Base-by-base conservation (phyloP, 2,797 vertebrate species). In the Philypnodon macrostomus region DNA sequence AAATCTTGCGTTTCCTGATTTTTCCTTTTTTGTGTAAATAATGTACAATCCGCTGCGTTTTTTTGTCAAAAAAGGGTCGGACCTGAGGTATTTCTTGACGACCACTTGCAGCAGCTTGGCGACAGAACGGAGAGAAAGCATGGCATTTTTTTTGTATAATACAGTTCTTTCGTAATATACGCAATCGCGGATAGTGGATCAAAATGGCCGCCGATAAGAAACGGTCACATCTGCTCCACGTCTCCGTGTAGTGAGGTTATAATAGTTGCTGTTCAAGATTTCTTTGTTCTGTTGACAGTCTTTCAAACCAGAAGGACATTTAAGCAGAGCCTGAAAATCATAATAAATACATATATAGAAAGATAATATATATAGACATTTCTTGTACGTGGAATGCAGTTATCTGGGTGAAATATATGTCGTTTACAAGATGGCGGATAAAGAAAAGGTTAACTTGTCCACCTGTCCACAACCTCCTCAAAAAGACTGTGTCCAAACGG, bases 61-160 rank as follows among this genome's bases (percentile, higher is more conserved):
- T 23, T 6, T 23, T 23, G 3, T 23, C 6, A 23, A 23, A 27
- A 79, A 80, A 72, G 83, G 85, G 78, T 87, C 60, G 74, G 85
- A 87, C 89, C 90, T 91, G 90, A 91, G 90, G 87, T 87, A 87
- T 81, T 79, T 79, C 74, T n/a, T 83, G 86, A 89, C 84, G 81
- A 84, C 83, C 79, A 73, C 76, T 80, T 78, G 81, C 83, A 85
- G 84, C 79, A 85, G 84, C 79, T 57, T 77, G 80, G 83, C 45
- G 50, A 35, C 67, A 83, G 77, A 77, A 73, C n/a, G n/a, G n/a
- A n/a, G n/a, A n/a, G n/a, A n/a, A 62, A 80, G 68, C 70, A 58
- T 76, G 63, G 82, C 79, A 54, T 70, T 67, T 67, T 53, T 41
- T 50, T n/a, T n/a, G n/a, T 47, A 70, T 73, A 58, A 64, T 23